These are phyloP conservation scores for Epinephelus fuscoguttatus DNA, from an alignment of 2,113 vertebrate genomes.

Conservation along the genomic window DNA sequence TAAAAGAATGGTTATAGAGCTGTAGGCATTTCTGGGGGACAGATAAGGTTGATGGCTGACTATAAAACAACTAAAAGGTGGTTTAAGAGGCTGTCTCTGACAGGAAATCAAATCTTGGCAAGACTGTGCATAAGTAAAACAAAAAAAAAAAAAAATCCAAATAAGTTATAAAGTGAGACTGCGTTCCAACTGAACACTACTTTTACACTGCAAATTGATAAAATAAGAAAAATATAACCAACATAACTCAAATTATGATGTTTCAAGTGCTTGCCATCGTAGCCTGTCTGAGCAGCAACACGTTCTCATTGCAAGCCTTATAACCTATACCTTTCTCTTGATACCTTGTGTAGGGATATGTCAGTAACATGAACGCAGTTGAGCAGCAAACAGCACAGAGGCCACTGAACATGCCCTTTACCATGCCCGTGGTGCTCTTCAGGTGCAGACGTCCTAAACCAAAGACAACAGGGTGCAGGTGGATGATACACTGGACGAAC, in stretches of 20 bases:
- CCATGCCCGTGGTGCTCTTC: constrained; percentile 2
- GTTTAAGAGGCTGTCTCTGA: constrained; percentile 67
- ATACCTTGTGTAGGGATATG: constrained; percentile 6
- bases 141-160: constrained; percentile 57
- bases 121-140: constrained; percentile 60
- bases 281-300: constrained; percentile 24
- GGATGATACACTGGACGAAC: constrained; percentile 84
- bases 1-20: constrained; percentile 45
- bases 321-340: not conserved
- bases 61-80: constrained; percentile 78
- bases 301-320: constrained; percentile 21
- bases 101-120: constrained; percentile 48
- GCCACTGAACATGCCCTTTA: not conserved
- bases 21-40: constrained; percentile 15
- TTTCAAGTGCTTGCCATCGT: constrained; percentile 39
- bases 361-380: constrained; percentile 19
- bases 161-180: constrained; percentile 41
- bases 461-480: constrained; percentile 80
- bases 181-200: constrained; percentile 48
- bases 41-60: constrained; percentile 36
- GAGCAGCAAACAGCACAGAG: constrained; percentile 23
- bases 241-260: constrained; percentile 28
- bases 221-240: constrained; percentile 39
- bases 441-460: constrained; percentile 51
- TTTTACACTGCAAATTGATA: constrained; percentile 33